Conservation (phyloP, 2,113 vertebrate species). For the Anser cygnoides region DNA sequence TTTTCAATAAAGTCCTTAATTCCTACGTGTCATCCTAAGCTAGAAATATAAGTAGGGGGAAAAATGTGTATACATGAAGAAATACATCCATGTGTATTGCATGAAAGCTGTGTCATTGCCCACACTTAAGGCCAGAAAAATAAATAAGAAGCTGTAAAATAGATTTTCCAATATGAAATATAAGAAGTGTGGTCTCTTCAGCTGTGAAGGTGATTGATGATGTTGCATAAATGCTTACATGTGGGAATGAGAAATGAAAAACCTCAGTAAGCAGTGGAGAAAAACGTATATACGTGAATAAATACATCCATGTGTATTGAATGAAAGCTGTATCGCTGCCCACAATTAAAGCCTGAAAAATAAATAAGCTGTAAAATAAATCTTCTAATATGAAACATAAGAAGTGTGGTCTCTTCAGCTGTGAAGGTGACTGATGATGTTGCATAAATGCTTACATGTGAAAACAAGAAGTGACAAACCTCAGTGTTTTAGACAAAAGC, state of each 20-base stretch:
- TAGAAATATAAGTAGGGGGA: not conserved
- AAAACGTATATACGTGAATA: not conserved
- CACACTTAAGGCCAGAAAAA: not conserved
- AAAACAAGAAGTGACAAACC: not conserved
- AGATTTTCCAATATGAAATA: not conserved
- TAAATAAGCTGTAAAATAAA: not conserved
- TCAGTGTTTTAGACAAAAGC: not conserved
- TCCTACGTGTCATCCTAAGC: not conserved
- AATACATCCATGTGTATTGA: not conserved
- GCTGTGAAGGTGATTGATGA: not conserved
- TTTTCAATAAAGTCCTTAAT: not conserved
- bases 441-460: not conserved
- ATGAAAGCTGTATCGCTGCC: not conserved
- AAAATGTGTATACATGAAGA: not conserved
- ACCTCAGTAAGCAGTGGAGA: not conserved
- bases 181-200: not conserved
- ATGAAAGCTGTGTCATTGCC: not conserved
- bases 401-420: not conserved
- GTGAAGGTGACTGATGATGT: not conserved
- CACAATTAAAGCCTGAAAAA: not conserved
- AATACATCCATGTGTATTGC: not conserved
- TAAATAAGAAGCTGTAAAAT: not conserved
- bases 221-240: not conserved
- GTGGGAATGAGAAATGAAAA: not conserved
- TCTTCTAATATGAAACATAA: not conserved